These are phyloP conservation scores for Hucho hucho DNA, from an alignment of 2,113 vertebrate species.

Conservation along the genomic window DNA sequence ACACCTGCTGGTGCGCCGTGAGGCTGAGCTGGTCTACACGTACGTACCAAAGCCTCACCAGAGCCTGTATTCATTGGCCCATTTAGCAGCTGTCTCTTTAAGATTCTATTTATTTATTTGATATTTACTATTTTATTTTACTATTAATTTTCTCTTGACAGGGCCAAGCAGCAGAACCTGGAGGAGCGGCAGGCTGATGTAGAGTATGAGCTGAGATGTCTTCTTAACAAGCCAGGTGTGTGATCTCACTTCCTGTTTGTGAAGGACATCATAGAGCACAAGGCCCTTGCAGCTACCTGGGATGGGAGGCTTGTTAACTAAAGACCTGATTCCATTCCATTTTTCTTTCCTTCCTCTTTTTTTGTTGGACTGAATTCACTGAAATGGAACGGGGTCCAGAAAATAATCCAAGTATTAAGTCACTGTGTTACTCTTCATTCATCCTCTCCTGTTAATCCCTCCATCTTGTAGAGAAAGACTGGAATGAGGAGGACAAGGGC, in stretches of 20 bases:
- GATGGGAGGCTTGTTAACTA: background rate
- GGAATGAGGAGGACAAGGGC: conserved; percentile 87
- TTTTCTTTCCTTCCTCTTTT: too few relatives aligned
- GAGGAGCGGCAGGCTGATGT: conserved; percentile 95
- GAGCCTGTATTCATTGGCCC: too few relatives aligned
- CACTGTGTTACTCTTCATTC: background rate
- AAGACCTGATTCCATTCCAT: too few relatives aligned
- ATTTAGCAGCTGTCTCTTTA: too few relatives aligned
- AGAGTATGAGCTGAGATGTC: conserved; percentile 95
- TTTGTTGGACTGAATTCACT: too few relatives aligned
- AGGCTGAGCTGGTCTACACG: conserved; percentile 96
- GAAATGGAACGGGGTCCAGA: background rate
- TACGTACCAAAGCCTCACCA: conserved; percentile 65
- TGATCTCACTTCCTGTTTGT: conserved; percentile 2
- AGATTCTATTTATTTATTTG: too few relatives aligned
- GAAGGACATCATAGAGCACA: background rate
- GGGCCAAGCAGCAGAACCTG: conserved; percentile 95
- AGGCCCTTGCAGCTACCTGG: background rate
- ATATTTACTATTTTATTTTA: too few relatives aligned
- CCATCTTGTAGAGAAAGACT: conserved; percentile 87
- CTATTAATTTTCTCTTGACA: conserved; percentile 47
- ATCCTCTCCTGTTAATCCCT: background rate
- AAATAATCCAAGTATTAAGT: background rate
- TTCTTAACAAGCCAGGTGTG: conserved; percentile 96
- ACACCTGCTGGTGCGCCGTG: conserved; percentile 89